Percentiles rank a stretch among this genome's conserved stretches.
Evolutionary conservation across 2,113 vertebrate genomes (phyloP).

Genomic region (Chloebia gouldiae): DNA sequence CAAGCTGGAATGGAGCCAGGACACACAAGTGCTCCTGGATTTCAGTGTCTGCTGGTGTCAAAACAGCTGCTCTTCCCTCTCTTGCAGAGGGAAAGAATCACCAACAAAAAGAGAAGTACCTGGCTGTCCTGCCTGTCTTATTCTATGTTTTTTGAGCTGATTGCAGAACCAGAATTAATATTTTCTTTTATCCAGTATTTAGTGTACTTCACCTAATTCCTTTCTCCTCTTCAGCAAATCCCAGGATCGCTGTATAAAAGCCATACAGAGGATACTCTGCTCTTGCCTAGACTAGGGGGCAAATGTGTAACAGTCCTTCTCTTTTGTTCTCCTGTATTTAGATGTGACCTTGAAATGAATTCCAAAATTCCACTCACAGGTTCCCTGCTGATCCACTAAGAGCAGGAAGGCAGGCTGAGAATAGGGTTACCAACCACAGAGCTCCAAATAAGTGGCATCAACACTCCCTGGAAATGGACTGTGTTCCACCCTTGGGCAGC

Average conservation of each 20-base stretch:
- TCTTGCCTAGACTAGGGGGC: not conserved
- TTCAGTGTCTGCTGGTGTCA: not conserved
- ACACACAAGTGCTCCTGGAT: not conserved
- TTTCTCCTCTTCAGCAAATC: not conserved
- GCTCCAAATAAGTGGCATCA: not conserved
- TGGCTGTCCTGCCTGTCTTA: not conserved
- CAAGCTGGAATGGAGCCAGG: not conserved
- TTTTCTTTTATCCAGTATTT: not conserved
- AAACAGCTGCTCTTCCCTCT: not conserved
- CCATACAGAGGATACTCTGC: fast-evolving
- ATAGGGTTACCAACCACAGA: not conserved
- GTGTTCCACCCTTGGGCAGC: not conserved
- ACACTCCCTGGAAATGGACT: not conserved
- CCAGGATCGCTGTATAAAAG: not conserved
- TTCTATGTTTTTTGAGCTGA: not conserved
- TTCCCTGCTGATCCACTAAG: not conserved
- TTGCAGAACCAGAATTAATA: not conserved
- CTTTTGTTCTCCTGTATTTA: not conserved
- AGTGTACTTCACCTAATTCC: not conserved
- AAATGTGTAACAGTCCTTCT: not conserved
- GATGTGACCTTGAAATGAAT: not conserved
- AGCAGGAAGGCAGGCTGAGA: not conserved
- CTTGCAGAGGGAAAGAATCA: not conserved
- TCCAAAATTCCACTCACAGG: not conserved
- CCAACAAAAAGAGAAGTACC: not conserved